Percentiles rank a stretch among this genome's conserved stretches.
Conservation (phyloP, 2,113 vertebrate species). For the Ibidorhyncha struthersii region DNA sequence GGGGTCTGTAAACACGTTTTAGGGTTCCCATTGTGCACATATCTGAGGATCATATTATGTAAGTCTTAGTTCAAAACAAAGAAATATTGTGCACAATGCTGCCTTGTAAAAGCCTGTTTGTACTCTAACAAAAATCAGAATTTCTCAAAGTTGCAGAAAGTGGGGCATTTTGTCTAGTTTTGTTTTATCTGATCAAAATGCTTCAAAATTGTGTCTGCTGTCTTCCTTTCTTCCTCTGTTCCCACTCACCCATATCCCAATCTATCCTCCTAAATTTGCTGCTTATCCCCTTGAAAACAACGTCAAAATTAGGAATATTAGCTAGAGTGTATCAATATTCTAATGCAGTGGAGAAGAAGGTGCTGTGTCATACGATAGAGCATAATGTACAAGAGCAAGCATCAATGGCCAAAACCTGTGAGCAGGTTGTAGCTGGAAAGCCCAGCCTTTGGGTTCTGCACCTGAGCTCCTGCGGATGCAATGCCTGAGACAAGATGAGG, state of each 20-base stretch:
- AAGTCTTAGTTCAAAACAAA: not conserved
- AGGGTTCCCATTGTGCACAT: not conserved
- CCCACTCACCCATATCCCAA: not conserved
- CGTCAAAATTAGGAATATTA: not conserved
- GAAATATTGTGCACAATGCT: not conserved
- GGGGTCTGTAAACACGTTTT: not conserved
- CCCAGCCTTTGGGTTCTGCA: not conserved
- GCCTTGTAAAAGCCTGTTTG: not conserved
- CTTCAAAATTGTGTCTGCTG: not conserved
- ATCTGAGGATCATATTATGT: not conserved
- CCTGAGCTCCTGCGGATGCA: not conserved
- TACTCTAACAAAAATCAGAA: not conserved
- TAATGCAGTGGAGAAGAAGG: not conserved
- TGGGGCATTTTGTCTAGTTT: not conserved
- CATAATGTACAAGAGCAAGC: not conserved
- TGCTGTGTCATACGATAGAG: not conserved
- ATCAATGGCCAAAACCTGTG: not conserved
- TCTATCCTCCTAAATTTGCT: not conserved
- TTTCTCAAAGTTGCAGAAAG: not conserved
- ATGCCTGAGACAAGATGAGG: not conserved
- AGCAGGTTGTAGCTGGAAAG: not conserved
- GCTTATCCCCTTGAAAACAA: not conserved
- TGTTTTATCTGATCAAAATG: not conserved
- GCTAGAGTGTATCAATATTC: too few relatives aligned
- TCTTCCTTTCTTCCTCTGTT: not conserved